phyloP scores from a whole-genome alignment of 2,888 invertebrate genomes.

The Hypsopygia costalis region DNA sequence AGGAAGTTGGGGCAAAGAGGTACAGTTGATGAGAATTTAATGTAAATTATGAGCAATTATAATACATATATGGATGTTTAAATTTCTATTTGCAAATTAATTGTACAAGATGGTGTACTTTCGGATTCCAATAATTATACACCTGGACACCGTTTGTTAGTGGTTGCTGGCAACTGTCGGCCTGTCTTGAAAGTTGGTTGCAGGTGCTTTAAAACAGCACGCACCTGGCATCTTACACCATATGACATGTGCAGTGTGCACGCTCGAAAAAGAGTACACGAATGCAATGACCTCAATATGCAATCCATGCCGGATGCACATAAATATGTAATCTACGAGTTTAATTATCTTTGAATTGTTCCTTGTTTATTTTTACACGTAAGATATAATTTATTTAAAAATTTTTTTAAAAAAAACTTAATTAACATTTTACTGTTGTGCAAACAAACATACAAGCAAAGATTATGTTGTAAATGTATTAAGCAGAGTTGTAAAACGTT shows the following conservation, averaged over 20 bases:
- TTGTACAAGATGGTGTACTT: neutral
- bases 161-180: constrained; percentile 8
- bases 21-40: constrained; percentile 1
- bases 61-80: neutral
- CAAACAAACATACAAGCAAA: too few relatives aligned
- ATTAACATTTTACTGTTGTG: too few relatives aligned
- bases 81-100: neutral
- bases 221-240: constrained; percentile 23
- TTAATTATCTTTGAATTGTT: too few relatives aligned
- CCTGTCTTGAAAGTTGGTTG: constrained; percentile 21
- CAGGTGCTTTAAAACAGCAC: constrained; percentile 18
- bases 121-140: neutral
- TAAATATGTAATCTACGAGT: too few relatives aligned
- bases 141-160: constrained; percentile 7
- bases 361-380: too few relatives aligned
- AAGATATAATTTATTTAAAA: too few relatives aligned
- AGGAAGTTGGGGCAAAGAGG: constrained; percentile 24
- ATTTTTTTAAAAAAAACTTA: too few relatives aligned
- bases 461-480: too few relatives aligned
- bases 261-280: constrained; percentile 1
- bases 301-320: constrained; percentile 1
- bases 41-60: neutral
- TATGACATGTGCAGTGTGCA: constrained; percentile 19
- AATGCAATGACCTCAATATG: constrained; percentile 7
- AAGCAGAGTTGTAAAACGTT: too few relatives aligned